phyloP scores from a whole-genome alignment of 2,113 vertebrate species.

The Caracal caracal region DNA sequence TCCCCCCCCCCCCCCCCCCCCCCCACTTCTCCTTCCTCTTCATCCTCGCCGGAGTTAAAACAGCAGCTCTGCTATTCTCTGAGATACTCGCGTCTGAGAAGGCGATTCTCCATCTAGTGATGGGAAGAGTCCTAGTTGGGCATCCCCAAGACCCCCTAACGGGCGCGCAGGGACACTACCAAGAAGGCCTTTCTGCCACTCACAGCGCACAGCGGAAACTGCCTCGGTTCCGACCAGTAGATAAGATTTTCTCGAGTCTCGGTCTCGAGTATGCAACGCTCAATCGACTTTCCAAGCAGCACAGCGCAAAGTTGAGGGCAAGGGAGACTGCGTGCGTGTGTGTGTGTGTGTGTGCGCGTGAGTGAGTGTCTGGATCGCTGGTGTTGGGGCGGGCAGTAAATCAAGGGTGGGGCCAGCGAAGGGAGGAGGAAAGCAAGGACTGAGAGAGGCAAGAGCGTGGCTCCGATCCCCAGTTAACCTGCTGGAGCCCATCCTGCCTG shows the following conservation, averaged over 20 bases:
- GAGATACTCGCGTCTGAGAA: neutral
- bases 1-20: neutral
- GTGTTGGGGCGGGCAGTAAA: conserved; percentile 36
- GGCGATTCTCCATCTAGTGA: neutral
- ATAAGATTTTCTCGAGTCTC: conserved; percentile 82
- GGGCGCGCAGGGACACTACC: neutral
- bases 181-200: neutral
- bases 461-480: conserved; percentile 42
- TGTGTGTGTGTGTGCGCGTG: neutral
- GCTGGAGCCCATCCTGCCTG: neutral
- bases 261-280: conserved; percentile 80
- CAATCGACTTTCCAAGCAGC: conserved; percentile 85
- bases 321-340: neutral
- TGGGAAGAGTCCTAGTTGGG: neutral
- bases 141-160: neutral
- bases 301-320: conserved; percentile 85
- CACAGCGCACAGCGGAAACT: neutral
- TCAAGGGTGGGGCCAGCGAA: conserved; percentile 61
- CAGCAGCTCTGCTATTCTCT: neutral
- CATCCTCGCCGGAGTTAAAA: neutral
- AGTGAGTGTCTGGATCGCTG: neutral
- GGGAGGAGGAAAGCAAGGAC: neutral
- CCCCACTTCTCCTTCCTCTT: neutral
- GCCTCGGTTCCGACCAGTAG: conserved; percentile 62
- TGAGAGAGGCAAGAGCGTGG: neutral